A percentile compares a stretch with the other conserved stretches of the same genome.
Conservation (phyloP, 1,140 invertebrate genomes). For the Probaryconus sp. region DNA sequence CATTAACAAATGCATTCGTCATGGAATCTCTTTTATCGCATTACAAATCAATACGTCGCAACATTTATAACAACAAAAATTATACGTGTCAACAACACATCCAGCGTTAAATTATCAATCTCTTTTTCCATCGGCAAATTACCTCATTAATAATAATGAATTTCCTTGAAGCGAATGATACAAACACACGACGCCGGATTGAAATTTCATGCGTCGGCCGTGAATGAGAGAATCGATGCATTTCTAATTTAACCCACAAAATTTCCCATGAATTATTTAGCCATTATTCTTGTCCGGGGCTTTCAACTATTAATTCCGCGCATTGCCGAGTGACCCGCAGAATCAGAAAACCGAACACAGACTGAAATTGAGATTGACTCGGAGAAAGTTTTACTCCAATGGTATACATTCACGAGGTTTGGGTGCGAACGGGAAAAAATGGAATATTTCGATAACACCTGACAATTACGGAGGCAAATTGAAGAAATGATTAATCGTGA, state of each 20-base stretch:
- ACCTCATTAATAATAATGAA: slow-evolving; percentile 56
- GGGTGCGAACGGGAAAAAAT: not conserved
- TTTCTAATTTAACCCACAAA: slow-evolving; percentile 59
- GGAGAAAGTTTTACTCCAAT: slow-evolving; percentile 58
- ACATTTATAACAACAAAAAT: slow-evolving; percentile 41
- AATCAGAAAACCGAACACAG: slow-evolving; percentile 49
- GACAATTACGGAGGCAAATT: slow-evolving; percentile 34
- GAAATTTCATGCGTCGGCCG: slow-evolving; percentile 48
- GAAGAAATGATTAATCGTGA: slow-evolving; percentile 47
- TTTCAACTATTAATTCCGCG: slow-evolving; percentile 52
- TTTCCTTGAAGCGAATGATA: slow-evolving; percentile 42
- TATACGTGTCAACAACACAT: slow-evolving; percentile 44
- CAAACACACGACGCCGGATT: slow-evolving; percentile 29
- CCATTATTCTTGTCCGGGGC: slow-evolving; percentile 53
- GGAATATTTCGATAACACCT: slow-evolving; percentile 5
- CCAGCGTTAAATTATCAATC: slow-evolving; percentile 32
- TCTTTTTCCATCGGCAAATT: slow-evolving; percentile 28
- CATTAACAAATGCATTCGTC: not conserved
- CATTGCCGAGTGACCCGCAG: slow-evolving; percentile 6
- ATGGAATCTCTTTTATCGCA: not conserved
- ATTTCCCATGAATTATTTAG: slow-evolving; percentile 57
- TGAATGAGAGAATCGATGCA: slow-evolving; percentile 57
- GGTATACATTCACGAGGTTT: slow-evolving; percentile 35
- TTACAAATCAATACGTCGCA: slow-evolving; percentile 32
- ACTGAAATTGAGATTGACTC: slow-evolving; percentile 60